Evolutionary conservation across 2,797 vertebrate genomes (phyloP).

Genomic region (Peromyscus attwateri): DNA sequence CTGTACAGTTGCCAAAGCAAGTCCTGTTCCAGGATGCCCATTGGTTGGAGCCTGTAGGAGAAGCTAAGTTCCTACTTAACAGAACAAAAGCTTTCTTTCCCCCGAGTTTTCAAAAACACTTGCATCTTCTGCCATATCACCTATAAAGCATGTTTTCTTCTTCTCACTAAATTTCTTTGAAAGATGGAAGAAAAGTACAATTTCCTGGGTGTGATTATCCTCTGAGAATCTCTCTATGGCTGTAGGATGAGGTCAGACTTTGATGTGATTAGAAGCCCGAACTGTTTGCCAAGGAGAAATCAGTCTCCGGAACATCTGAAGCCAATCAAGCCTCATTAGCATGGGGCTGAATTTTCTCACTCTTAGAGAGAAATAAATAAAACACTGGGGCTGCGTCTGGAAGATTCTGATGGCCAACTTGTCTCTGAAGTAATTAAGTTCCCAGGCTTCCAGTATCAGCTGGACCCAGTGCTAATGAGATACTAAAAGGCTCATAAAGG

Average conservation of each 20-base stretch:
- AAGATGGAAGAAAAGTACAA: background rate
- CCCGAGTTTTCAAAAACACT: background rate
- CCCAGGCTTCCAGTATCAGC: slow-evolving; percentile 37
- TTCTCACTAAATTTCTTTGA: background rate
- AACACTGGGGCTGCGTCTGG: background rate
- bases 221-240: background rate
- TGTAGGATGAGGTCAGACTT: background rate
- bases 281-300: slow-evolving; percentile 55
- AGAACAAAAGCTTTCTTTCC: background rate
- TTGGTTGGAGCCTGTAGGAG: background rate
- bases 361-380: slow-evolving; percentile 29
- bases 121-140: background rate
- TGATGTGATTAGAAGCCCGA: background rate
- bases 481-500: slow-evolving; percentile 40
- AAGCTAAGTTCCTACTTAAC: background rate
- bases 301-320: slow-evolving; percentile 40
- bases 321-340: background rate
- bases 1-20: background rate
- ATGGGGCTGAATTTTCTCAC: background rate
- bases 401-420: background rate
- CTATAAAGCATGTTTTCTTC: background rate
- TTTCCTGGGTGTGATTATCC: background rate
- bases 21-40: background rate
- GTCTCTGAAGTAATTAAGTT: slow-evolving; percentile 58
- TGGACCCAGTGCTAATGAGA: slow-evolving; percentile 21